These are phyloP conservation scores for Sycophaga agraensis DNA, from an alignment of 1,140 invertebrate genomes.

Conservation along the genomic window DNA sequence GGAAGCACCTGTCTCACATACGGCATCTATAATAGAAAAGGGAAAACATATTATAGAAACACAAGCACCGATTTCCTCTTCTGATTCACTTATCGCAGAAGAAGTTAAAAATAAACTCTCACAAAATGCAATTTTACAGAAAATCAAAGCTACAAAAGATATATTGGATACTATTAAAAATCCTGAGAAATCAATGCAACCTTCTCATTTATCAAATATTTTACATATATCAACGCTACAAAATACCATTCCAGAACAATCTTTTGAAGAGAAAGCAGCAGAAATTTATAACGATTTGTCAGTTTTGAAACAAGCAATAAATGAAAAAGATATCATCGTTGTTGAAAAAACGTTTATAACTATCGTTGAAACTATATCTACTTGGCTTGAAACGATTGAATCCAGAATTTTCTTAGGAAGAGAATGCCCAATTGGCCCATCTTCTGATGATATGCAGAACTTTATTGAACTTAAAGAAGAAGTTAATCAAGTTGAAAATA, in stretches of 20 bases:
- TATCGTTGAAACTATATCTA: conserved; percentile 76
- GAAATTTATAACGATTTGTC: conserved; percentile 63
- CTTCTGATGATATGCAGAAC: conserved; percentile 35
- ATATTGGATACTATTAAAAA: conserved; percentile 59
- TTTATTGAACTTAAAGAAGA: conserved; percentile 59
- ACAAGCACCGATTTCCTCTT: too few relatives aligned
- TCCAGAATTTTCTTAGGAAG: conserved; percentile 70
- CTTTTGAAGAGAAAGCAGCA: conserved; percentile 57
- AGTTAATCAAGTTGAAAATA: conserved; percentile 55
- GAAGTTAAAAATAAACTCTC: not conserved
- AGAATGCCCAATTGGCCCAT: conserved; percentile 47
- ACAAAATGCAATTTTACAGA: conserved; percentile 36
- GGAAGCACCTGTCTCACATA: conserved; percentile 43
- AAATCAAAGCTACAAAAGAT: conserved; percentile 51
- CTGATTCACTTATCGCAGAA: not conserved
- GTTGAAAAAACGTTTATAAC: conserved; percentile 72
- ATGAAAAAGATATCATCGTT: conserved; percentile 62
- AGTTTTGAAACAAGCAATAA: conserved; percentile 64
- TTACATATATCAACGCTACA: conserved; percentile 64
- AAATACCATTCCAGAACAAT: conserved; percentile 57
- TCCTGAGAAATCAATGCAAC: conserved; percentile 56
- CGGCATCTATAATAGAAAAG: conserved; percentile 32
- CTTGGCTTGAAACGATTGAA: conserved; percentile 81
- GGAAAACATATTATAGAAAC: too few relatives aligned
- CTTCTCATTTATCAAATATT: conserved; percentile 60